phyloP scores from a whole-genome alignment of 2,888 invertebrate species.

The Odontothrips loti region DNA sequence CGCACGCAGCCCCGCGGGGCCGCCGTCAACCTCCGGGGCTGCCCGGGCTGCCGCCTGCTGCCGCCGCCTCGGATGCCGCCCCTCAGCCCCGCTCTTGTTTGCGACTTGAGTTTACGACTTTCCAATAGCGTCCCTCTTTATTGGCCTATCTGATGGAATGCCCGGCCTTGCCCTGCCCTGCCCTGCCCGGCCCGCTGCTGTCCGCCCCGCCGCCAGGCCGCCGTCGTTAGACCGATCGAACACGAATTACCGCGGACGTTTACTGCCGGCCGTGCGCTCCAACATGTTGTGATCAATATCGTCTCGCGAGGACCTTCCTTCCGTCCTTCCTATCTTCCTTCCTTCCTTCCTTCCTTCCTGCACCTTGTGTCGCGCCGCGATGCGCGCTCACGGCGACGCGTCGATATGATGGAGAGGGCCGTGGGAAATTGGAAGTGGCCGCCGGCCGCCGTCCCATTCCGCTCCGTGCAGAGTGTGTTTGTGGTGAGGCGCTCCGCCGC shows the following conservation, averaged over 20 bases:
- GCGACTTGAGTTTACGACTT: constrained; percentile 18
- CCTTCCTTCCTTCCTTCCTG: too few relatives aligned
- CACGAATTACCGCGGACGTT: neutral
- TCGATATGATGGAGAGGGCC: too few relatives aligned
- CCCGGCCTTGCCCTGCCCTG: neutral
- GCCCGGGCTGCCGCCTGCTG: too few relatives aligned
- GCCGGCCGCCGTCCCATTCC: too few relatives aligned
- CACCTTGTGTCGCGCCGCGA: too few relatives aligned
- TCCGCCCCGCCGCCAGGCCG: neutral
- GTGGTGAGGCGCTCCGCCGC: too few relatives aligned
- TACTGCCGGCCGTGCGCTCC: neutral
- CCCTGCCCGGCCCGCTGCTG: neutral
- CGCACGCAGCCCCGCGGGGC: neutral
- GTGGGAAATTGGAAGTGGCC: too few relatives aligned
- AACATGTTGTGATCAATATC: too few relatives aligned
- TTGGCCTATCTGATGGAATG: constrained; percentile 9
- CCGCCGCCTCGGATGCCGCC: neutral
- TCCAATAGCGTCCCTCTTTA: constrained; percentile 17
- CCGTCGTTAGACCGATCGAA: neutral
- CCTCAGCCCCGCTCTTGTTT: neutral
- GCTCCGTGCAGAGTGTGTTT: too few relatives aligned
- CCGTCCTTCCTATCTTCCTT: too few relatives aligned
- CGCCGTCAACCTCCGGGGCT: neutral
- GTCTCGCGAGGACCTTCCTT: too few relatives aligned
- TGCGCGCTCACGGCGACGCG: too few relatives aligned